Evolutionary conservation across 2,888 invertebrate genomes (phyloP), one percentile per base, ranked within the genome.

Genomic region (Spatulosminthurus flaviceps): DNA sequence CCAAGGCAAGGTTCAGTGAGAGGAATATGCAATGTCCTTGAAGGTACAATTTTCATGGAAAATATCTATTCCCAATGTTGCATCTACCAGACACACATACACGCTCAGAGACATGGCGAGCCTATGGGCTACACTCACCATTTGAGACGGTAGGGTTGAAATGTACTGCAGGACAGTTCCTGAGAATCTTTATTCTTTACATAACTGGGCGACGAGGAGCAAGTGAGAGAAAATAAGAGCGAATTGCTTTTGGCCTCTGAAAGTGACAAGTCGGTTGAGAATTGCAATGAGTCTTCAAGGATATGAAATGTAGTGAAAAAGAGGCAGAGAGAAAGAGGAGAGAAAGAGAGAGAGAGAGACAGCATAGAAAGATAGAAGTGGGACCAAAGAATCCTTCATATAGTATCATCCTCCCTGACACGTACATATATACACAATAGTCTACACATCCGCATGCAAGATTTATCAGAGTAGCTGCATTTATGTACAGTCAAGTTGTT

Each of bases 281-380:
- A 75, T 79, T 51, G 75, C 79, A 79, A 79, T 79, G 75, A 79
- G 75, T 74, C 74, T 75, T 74, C 61, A 60, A 74, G 34, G 74
- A 70, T 61, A 77, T 71, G 72, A 66, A 72, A 61, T 61, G 41
- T 61, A 29, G 9, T 34, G 78, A 29, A 19, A 69, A 77, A 42
- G 42, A 42, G 26, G 19, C 11, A 73, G 74, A 64, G 41, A 74
- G 19, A 1, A 13, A 42, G 67, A 76, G 16, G n/a, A 41, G 22
- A 67, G 41, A 66, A 76, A 9, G 19, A n/a, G 51, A 51, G 51
- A 51, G 34, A 34, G 34, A 34, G 34, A 34, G 26, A 0, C n/a
- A n/a, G 19, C 19, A 70, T 41, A 42, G 43, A 42, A 42, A 42
- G 13, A 28, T 26, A 28, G 26, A 51, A 29, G 16, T 60, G n/a